Conservation (phyloP, 2,797 vertebrate species). For the Clarias pachynema region DNA sequence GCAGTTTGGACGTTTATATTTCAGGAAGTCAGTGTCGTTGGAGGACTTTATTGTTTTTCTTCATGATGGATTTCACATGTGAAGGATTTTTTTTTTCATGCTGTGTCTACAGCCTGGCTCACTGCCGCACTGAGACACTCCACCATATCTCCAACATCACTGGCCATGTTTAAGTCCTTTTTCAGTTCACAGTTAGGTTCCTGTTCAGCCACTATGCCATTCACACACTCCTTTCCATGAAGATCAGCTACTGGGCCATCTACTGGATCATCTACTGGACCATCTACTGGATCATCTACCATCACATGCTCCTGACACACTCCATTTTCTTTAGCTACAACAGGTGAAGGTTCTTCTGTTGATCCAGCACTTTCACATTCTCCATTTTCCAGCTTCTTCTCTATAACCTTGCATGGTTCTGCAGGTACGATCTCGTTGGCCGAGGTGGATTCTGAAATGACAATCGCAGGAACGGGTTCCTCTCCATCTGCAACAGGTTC, state of each 20-base stretch:
- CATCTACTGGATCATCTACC: conserved; percentile 2
- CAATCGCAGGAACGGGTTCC: conserved; percentile 70
- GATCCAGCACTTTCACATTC: conserved; percentile 61
- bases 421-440: conserved; percentile 57
- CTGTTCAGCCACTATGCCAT: conserved; percentile 65
- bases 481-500: conserved; percentile 27
- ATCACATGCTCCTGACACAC: conserved; percentile 57
- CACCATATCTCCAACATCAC: conserved; percentile 64
- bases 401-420: conserved; percentile 48
- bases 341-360: conserved; percentile 53
- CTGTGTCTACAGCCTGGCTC: conserved; percentile 64
- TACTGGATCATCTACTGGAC: conserved; percentile 33
- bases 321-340: conserved; percentile 67
- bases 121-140: conserved; percentile 66
- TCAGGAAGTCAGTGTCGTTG: conserved; percentile 63
- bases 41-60: conserved; percentile 57
- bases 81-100: conserved; percentile 62
- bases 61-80: conserved; percentile 53
- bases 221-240: conserved; percentile 70
- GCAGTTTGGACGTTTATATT: conserved; percentile 64
- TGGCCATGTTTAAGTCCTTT: conserved; percentile 72
- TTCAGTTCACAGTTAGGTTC: conserved; percentile 76
- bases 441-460: conserved; percentile 70
- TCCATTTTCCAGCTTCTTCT: conserved; percentile 71
- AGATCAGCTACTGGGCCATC: conserved; percentile 39